Conservation (phyloP, 2,888 invertebrate species). For the Latrodectus elegans region DNA sequence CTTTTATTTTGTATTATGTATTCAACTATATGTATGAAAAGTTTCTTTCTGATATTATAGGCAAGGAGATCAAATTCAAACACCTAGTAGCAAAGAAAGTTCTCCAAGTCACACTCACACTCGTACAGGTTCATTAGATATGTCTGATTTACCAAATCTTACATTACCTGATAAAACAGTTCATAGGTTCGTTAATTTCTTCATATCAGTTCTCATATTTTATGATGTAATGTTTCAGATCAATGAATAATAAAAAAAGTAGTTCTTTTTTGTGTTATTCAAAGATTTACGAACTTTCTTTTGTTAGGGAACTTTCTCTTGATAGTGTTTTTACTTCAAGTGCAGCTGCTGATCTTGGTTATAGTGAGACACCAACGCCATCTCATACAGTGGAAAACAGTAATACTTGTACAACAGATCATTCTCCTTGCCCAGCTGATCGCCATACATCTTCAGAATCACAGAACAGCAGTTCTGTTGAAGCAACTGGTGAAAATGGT, state of each 20-base stretch:
- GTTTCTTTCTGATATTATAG: conserved; percentile 26
- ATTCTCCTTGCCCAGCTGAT: conserved; percentile 33
- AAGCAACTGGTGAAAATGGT: conserved; percentile 25
- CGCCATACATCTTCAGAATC: conserved; percentile 35
- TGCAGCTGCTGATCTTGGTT: conserved; percentile 55
- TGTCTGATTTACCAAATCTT: conserved; percentile 68
- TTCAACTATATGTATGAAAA: too few species aligned
- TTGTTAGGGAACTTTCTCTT: conserved; percentile 62
- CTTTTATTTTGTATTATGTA: too few species aligned
- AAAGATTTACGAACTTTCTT: not conserved
- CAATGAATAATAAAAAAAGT: not conserved
- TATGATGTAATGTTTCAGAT: not conserved
- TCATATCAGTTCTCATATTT: not conserved
- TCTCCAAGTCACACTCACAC: conserved; percentile 71
- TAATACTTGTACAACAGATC: conserved; percentile 28
- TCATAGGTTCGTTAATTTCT: conserved; percentile 37
- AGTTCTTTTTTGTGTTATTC: too few species aligned
- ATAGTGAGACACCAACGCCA: conserved; percentile 62
- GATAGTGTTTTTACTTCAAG: conserved; percentile 69
- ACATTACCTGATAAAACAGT: conserved; percentile 61
- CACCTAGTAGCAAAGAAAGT: conserved; percentile 71
- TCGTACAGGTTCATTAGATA: conserved; percentile 71
- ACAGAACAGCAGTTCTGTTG: conserved; percentile 29
- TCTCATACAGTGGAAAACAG: conserved; percentile 47
- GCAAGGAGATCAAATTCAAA: conserved; percentile 47